phyloP scores from a whole-genome alignment of 1,140 invertebrate genomes.

The Neomicropteryx cornuta region DNA sequence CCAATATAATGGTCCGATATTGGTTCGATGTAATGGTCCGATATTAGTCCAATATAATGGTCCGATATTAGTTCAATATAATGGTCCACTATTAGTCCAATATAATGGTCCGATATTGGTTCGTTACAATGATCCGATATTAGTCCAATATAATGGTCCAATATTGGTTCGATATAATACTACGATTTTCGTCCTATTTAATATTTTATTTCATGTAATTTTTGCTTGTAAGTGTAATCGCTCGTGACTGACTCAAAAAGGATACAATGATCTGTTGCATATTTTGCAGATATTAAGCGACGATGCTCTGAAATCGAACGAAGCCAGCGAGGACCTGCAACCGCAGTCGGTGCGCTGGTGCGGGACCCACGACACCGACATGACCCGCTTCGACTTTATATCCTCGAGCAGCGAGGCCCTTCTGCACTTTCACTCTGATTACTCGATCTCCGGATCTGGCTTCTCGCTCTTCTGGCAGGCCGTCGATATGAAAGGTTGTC shows the following conservation, averaged over 20 bases:
- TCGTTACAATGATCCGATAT: too few relatives aligned
- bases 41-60: too few relatives aligned
- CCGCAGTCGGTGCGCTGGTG: constrained; percentile 40
- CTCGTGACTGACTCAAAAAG: constrained; percentile 1
- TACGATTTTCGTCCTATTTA: too few relatives aligned
- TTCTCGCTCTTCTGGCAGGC: constrained; percentile 55
- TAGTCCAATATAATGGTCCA: too few relatives aligned
- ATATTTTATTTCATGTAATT: constrained; percentile 1
- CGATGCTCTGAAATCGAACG: too few relatives aligned
- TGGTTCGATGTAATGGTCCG: too few relatives aligned
- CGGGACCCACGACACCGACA: constrained; percentile 41
- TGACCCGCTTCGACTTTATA: constrained; percentile 47
- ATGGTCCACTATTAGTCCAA: too few relatives aligned
- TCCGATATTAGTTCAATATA: too few relatives aligned
- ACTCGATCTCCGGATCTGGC: constrained; percentile 50
- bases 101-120: too few relatives aligned
- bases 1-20: too few relatives aligned
- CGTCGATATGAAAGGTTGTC: constrained; percentile 55
- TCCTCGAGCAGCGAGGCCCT: constrained; percentile 45
- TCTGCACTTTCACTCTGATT: constrained; percentile 59
- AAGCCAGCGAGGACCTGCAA: too few relatives aligned
- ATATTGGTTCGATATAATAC: too few relatives aligned
- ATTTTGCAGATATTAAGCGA: not conserved
- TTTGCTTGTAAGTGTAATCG: not conserved
- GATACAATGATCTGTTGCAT: not conserved